Percentiles rank a stretch among this genome's conserved stretches.
phyloP scores from a whole-genome alignment of 2,797 vertebrate genomes.

The Prunella strophiata region DNA sequence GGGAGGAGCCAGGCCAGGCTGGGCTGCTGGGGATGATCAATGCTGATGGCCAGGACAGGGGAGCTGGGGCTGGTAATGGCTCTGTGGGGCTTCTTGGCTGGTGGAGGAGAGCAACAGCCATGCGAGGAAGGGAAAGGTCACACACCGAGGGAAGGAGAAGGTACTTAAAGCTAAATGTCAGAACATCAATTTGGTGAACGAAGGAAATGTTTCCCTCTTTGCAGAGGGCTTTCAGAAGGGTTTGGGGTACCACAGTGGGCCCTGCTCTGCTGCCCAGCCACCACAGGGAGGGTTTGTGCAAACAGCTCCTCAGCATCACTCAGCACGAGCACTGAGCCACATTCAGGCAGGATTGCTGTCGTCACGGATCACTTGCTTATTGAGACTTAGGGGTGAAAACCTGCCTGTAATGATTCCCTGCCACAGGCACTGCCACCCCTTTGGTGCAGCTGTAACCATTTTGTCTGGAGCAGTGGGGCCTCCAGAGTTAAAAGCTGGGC shows the following conservation, averaged over 20 bases:
- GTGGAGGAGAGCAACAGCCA: not conserved
- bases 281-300: accelerated
- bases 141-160: conserved; percentile 38
- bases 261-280: not conserved
- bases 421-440: not conserved
- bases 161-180: conserved; percentile 68
- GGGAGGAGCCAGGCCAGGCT: not conserved
- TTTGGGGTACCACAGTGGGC: accelerated
- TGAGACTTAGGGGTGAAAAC: not conserved
- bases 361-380: not conserved
- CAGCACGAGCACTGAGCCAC: not conserved
- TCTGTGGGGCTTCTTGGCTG: not conserved
- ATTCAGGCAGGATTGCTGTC: accelerated
- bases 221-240: not conserved
- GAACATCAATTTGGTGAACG: conserved; percentile 27
- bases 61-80: not conserved
- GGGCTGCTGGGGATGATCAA: not conserved
- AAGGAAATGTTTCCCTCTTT: conserved; percentile 37
- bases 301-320: not conserved
- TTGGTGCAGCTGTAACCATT: not conserved
- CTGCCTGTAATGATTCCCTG: not conserved
- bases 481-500: not conserved
- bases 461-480: not conserved
- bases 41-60: not conserved
- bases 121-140: conserved; percentile 54